Percentiles rank a stretch among this genome's conserved stretches.
Evolutionary conservation across 2,888 invertebrate species (phyloP).

Genomic region (Lacanobia oleracea): DNA sequence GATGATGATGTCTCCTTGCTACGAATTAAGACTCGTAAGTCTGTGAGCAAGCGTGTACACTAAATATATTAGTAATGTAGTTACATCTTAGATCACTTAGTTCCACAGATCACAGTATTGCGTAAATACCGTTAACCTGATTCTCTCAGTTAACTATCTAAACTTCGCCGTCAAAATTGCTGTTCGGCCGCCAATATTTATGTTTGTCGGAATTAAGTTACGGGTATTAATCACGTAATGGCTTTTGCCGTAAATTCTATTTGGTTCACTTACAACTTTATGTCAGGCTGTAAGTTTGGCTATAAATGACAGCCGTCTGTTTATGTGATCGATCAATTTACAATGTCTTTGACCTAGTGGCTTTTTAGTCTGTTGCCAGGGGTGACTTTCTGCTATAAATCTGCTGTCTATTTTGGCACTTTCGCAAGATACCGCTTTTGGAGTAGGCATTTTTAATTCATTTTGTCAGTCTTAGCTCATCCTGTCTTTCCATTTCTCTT

Average conservation of each 20-base stretch:
- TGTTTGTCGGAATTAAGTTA: slow-evolving; percentile 44
- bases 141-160: slow-evolving; percentile 19
- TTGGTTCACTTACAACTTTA: slow-evolving; percentile 44
- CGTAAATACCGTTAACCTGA: slow-evolving; percentile 45
- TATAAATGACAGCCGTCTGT: slow-evolving; percentile 39
- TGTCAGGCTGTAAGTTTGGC: slow-evolving; percentile 23
- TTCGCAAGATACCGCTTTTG: background rate
- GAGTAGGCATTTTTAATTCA: too few species aligned
- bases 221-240: slow-evolving; percentile 56
- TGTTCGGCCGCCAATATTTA: slow-evolving; percentile 51
- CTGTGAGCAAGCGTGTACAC: slow-evolving; percentile 1
- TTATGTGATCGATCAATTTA: slow-evolving; percentile 56
- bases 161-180: slow-evolving; percentile 46
- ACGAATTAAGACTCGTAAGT: too few species aligned
- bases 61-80: slow-evolving; percentile 12
- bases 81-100: slow-evolving; percentile 28
- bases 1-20: too few species aligned
- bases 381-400: background rate
- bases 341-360: slow-evolving; percentile 23
- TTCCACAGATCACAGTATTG: slow-evolving; percentile 23
- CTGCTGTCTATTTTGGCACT: background rate
- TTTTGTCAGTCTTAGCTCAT: too few species aligned
- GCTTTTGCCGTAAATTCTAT: slow-evolving; percentile 50
- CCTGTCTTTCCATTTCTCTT: too few species aligned
- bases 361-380: background rate